Percentiles rank a stretch among this genome's conserved stretches.
Conservation (phyloP, 2,113 vertebrate species). For the Corvus cornix region DNA sequence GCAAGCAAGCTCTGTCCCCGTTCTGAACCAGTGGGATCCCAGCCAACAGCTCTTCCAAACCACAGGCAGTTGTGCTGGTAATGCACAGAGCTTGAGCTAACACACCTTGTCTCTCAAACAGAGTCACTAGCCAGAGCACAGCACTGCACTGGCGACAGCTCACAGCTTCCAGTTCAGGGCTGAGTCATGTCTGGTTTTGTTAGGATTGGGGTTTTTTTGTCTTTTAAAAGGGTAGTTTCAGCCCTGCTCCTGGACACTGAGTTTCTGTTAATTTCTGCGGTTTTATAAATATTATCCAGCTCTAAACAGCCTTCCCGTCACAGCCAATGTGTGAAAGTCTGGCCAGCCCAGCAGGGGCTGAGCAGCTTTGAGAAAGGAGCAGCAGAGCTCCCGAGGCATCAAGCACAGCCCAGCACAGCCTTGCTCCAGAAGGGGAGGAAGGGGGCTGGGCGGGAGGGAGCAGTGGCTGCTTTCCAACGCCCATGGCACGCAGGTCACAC, state of each 20-base stretch:
- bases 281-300: background rate
- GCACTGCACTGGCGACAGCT: background rate
- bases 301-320: background rate
- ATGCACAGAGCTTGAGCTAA: background rate
- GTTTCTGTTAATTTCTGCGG: background rate
- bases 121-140: background rate
- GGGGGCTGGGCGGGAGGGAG: background rate
- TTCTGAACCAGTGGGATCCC: background rate
- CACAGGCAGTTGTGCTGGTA: background rate
- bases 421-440: background rate
- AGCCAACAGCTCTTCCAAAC: conserved; percentile 26
- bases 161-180: background rate
- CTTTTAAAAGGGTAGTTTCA: background rate
- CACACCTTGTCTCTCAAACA: background rate
- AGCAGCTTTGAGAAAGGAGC: background rate
- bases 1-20: background rate
- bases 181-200: conserved; percentile 49
- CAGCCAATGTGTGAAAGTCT: background rate
- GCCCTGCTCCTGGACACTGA: background rate
- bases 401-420: conserved; percentile 37
- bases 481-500: conserved; percentile 16
- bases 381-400: conserved; percentile 6
- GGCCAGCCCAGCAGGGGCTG: conserved; percentile 9
- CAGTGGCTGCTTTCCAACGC: background rate
- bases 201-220: background rate